These are phyloP conservation scores for Stigmatopora nigra DNA, from an alignment of 2,113 vertebrate genomes.

Conservation along the genomic window DNA sequence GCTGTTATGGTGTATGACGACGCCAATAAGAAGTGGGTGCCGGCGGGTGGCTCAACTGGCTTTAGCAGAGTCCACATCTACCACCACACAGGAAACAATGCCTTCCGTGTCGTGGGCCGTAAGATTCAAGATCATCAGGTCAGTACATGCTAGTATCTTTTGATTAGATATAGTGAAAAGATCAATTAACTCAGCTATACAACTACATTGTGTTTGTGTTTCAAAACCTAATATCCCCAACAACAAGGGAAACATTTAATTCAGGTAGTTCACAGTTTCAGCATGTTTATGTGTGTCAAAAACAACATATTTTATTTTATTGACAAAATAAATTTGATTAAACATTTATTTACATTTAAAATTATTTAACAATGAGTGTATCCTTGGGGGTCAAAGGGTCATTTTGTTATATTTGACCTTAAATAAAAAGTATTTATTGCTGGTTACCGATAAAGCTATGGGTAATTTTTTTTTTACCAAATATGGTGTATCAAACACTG, in stretches of 20 bases:
- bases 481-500: constrained; percentile 8
- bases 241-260: too few relatives aligned
- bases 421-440: background rate
- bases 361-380: background rate
- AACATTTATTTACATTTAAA: too few relatives aligned
- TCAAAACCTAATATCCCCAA: too few relatives aligned
- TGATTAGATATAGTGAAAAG: background rate
- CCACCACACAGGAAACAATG: constrained; percentile 97
- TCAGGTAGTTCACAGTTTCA: too few relatives aligned
- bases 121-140: constrained; percentile 99
- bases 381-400: background rate
- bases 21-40: constrained; percentile 98
- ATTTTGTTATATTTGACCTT: background rate
- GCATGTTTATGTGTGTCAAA: too few relatives aligned
- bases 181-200: too few relatives aligned
- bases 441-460: background rate
- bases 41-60: constrained; percentile 91
- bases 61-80: constrained; percentile 99
- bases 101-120: constrained; percentile 94
- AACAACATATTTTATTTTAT: too few relatives aligned
- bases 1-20: constrained; percentile 99
- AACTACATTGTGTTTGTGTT: too few relatives aligned
- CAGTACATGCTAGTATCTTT: constrained; percentile 28
- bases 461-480: too few relatives aligned
- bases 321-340: too few relatives aligned